phyloP scores from a whole-genome alignment of 1,140 invertebrate genomes.

The Bombus terrestris region DNA sequence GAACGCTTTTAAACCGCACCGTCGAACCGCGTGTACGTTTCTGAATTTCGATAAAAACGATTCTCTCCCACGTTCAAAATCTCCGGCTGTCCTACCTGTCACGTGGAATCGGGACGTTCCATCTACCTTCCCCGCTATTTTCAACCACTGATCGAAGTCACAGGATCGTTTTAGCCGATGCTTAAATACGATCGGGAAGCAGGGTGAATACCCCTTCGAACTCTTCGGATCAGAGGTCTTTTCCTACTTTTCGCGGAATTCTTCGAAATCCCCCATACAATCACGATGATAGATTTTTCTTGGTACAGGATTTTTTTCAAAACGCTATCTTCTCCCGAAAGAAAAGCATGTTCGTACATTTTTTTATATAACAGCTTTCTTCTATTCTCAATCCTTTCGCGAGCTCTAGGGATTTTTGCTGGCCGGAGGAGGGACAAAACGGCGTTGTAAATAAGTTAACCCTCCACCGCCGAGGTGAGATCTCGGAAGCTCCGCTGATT shows the following conservation, averaged over 20 bases:
- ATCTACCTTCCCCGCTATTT: neutral
- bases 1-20: slow-evolving; percentile 37
- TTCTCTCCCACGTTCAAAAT: no score
- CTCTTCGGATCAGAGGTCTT: neutral
- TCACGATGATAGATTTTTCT: neutral
- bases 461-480: no score
- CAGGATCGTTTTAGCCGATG: neutral
- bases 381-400: no score
- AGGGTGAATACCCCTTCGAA: slow-evolving; percentile 7
- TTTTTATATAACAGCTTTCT: no score
- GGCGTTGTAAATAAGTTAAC: no score
- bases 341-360: no score
- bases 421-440: no score
- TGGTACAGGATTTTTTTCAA: neutral
- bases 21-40: slow-evolving; percentile 2
- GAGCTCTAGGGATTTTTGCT: no score
- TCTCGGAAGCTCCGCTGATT: no score
- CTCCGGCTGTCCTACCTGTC: neutral
- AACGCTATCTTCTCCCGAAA: neutral
- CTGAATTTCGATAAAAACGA: slow-evolving; percentile 59
- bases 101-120: neutral
- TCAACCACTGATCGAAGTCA: neutral
- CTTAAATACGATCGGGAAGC: slow-evolving; percentile 5
- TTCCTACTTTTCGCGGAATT: neutral
- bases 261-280: no score